Percentiles rank a stretch among this genome's conserved stretches.
Conservation (phyloP, 35 echinoderm and acorn worm species). For the Ophiothrix spiculata region DNA sequence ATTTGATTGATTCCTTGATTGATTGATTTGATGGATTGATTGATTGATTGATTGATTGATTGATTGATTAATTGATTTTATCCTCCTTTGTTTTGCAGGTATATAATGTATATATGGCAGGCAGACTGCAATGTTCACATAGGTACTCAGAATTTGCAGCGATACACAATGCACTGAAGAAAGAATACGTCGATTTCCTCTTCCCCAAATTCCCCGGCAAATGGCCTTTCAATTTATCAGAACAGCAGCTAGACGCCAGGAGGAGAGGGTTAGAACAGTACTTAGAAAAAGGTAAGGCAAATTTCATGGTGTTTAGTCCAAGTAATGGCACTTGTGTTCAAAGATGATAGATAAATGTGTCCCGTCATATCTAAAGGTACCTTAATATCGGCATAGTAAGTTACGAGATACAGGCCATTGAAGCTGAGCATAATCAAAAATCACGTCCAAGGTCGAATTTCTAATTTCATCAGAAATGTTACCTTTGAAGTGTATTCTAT, state of each 20-base stretch:
- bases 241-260: slow-evolving; percentile 93
- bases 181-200: slow-evolving; percentile 87
- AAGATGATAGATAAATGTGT: background rate
- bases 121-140: slow-evolving; percentile 76
- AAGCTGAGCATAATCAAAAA: too few relatives aligned
- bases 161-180: slow-evolving; percentile 77
- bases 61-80: too few relatives aligned
- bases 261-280: slow-evolving; percentile 93
- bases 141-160: slow-evolving; percentile 90
- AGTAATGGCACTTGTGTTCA: background rate
- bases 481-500: too few relatives aligned
- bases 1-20: too few relatives aligned
- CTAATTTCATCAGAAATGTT: too few relatives aligned
- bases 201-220: slow-evolving; percentile 99
- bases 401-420: too few relatives aligned
- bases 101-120: slow-evolving; percentile 97
- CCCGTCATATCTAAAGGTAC: too few relatives aligned
- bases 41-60: too few relatives aligned
- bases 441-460: too few relatives aligned
- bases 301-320: background rate
- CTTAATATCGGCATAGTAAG: too few relatives aligned
- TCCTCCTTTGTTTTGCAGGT: slow-evolving; percentile 38
- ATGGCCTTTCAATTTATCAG: slow-evolving; percentile 98
- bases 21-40: too few relatives aligned
- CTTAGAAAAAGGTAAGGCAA: slow-evolving; percentile 90